Base-by-base conservation (phyloP, 2,888 invertebrate species). In the Beris morrisii region DNA sequence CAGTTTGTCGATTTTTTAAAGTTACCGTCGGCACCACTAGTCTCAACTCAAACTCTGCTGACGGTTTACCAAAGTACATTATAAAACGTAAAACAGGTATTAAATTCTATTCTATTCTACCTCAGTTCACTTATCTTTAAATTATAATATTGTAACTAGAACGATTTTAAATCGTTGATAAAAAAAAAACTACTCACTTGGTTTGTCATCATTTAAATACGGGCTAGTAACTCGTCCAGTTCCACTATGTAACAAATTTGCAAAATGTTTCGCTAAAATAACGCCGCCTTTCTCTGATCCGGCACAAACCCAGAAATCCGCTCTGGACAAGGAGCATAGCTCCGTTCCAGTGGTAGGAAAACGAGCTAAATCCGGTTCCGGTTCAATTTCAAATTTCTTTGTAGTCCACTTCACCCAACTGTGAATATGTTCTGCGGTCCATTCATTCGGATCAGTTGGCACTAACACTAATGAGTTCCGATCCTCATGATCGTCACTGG, bases 381-480 rank as follows among this genome's bases (percentile, higher is more conserved):
- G 85, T 54, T 81, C 80, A 67, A 88, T 81, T 46, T 84, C 80
- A 73, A 88, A 87, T 72, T 85, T 84, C 63, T 82, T 81, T 38
- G 83, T 82, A 73, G 85, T 84, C 88, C 88, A 88, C 50, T 79
- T 77, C 54, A 88, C 77, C 88, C 88, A 88, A 55, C 83, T 82
- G 66, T 79, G 78, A 69, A 88, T 85, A 76, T 88, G 84, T 38
- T 78, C 78, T 13, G 79, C 74, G 67, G 80, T 84, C 88, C 88
- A 88, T 75, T 85, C 86, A 58, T 83, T 81, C 31, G 88, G 88
- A 83, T 88, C 88, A n/a, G 76, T 72, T 0, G 79, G 80, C 53
- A 79, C 74, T 66, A 76, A 69, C 6, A 77, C 75, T 4, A 74
- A 74, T 11, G 22, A n/a, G 55, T 64, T 58, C 7, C 55, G 46